These are phyloP conservation scores for Empidonax alnorum DNA, from an alignment of 2,113 vertebrate species.

Conservation along the genomic window DNA sequence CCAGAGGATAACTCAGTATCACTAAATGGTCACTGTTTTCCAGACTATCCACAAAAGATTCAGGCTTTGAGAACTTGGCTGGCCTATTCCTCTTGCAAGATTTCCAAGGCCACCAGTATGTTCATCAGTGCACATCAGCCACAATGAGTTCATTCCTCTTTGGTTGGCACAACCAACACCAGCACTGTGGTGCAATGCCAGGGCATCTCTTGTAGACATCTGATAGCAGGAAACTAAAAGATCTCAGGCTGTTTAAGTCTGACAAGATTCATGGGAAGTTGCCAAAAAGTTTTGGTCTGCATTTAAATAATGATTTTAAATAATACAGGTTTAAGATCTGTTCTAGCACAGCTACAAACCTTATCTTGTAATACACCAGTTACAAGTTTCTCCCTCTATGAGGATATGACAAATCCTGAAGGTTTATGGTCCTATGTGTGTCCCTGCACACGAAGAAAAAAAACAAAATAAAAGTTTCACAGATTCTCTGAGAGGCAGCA, in stretches of 20 bases:
- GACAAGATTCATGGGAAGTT: neutral
- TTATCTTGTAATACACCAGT: neutral
- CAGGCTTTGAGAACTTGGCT: constrained; percentile 16
- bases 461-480: neutral
- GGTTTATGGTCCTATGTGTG: neutral
- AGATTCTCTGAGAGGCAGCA: neutral
- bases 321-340: neutral
- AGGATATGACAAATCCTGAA: neutral
- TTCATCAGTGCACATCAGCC: neutral
- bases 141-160: neutral
- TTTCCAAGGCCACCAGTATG: neutral
- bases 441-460: neutral
- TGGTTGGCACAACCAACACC: neutral
- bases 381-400: neutral
- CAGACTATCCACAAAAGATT: neutral
- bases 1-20: neutral
- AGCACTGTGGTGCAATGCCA: neutral
- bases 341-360: neutral
- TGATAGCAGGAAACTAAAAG: neutral
- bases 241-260: neutral
- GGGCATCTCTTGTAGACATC: neutral
- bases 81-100: neutral
- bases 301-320: neutral
- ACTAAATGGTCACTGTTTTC: constrained; percentile 20
- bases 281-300: neutral